Base-by-base conservation (phyloP, 2,888 invertebrate species). In the Melangyna quadrimaculata region DNA sequence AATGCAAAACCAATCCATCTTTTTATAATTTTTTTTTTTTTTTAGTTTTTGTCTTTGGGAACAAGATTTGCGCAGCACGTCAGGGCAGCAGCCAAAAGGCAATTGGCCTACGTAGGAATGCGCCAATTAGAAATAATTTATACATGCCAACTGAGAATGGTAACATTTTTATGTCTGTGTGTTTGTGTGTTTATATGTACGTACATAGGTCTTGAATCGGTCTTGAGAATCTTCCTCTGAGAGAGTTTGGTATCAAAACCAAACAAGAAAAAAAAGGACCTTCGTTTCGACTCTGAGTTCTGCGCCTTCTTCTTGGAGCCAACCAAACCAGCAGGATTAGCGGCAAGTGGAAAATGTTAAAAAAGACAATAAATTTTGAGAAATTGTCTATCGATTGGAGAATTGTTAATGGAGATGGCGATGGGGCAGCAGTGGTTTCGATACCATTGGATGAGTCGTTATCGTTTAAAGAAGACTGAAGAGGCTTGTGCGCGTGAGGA, bases 71-170 rank as follows among this genome's bases (percentile, higher is more conserved):
- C 45, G 43, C 70, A 61, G 74, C 83, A 87, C 79, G 88, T 82
- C 78, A 71, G 78, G 78, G 65, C 87, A 81, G 69, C 29, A 59
- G 79, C 79, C 86, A 78, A 75, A 86, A 87, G 88, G 84, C 88
- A 87, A 83, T 83, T 87, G 88, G 86, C 88, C 87, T 83, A 83
- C 87, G 78, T 84, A 87, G 87, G 88, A 87, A 89, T 88, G 88
- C 88, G 88, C 88, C 88, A 88, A 88, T 88, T 88, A 88, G 88
- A 88, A 88, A 88, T 88, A 88, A 88, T 88, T 88, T 88, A 88
- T 88, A 88, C 87, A 87, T 87, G 81, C 87, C 79, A 83, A 87
- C 73, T 78, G 71, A 71, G 69, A 78, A 78, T 86, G 81, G 86
- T 35, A 87, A 73, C 61, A 63, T 77, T 80, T 77, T 43, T 51